Evolutionary conservation across 2,888 invertebrate genomes (phyloP).

Genomic region (Drosophila flavopinicola): DNA sequence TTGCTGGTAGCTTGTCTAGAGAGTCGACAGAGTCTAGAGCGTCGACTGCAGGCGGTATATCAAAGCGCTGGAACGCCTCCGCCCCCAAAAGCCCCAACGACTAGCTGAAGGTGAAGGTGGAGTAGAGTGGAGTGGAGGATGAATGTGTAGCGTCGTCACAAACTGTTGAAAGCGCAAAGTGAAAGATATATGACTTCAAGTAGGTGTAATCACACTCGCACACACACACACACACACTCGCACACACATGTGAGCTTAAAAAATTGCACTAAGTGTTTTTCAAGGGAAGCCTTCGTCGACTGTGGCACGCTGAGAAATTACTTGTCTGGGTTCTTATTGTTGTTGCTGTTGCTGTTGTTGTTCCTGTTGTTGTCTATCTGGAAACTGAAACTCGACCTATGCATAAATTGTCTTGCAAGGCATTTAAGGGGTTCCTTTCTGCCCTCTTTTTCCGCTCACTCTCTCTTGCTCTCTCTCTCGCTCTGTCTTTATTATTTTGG

Average conservation of each 20-base stretch:
- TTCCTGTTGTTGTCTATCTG: slow-evolving; percentile 28
- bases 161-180: slow-evolving; percentile 80
- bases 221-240: slow-evolving; percentile 34
- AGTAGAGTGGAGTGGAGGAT: slow-evolving; percentile 28
- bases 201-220: slow-evolving; percentile 73
- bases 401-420: slow-evolving; percentile 68
- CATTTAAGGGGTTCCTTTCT: slow-evolving; percentile 48
- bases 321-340: slow-evolving; percentile 39
- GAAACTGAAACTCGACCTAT: slow-evolving; percentile 59
- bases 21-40: too few species aligned
- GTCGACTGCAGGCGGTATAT: slow-evolving; percentile 67
- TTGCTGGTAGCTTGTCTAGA: slow-evolving; percentile 70
- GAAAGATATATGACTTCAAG: slow-evolving; percentile 79
- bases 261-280: slow-evolving; percentile 74
- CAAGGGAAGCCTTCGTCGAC: slow-evolving; percentile 61
- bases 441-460: slow-evolving; percentile 19
- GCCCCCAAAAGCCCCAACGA: slow-evolving; percentile 37
- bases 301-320: slow-evolving; percentile 66
- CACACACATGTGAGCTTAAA: slow-evolving; percentile 46
- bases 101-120: too few species aligned
- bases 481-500: slow-evolving; percentile 57
- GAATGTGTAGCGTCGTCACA: slow-evolving; percentile 72
- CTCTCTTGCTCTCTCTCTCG: slow-evolving; percentile 13
- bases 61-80: slow-evolving; percentile 67
- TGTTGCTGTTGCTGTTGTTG: slow-evolving; percentile 1